Evolutionary conservation across 2,113 vertebrate species (phyloP), one percentile per base, ranked within the genome.

Genomic region (Cyrtonyx montezumae): DNA sequence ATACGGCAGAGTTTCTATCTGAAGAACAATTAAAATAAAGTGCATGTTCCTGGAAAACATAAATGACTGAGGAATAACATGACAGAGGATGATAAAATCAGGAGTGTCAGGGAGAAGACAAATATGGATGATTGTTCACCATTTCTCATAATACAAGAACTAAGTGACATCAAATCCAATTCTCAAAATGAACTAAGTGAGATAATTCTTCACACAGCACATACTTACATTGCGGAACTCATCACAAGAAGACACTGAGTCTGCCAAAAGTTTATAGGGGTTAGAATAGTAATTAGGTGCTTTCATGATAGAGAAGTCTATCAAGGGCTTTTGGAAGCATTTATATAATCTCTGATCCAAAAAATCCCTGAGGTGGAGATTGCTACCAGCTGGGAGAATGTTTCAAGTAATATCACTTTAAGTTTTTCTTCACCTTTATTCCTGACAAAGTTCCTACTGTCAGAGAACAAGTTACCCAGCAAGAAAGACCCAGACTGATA

Each of bases 291-390:
- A 88, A 32, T 77, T 53, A 58, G 12, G 40, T 45, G 37, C 10
- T 58, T 67, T n/a, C 18, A 36, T 78, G 92, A 84, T 79, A 78
- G 83, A 85, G 36, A 81, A 81, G 73, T 68, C 43, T 74, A 89
- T 76, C 84, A 88, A 49, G 68, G 32, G 34, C 34, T 76, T 28
- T 17, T 92, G 66, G 66, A 89, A 84, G 59, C 0, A 0, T 69
- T 85, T 58, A 9, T 51, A 17, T 21, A 26, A 58, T 36, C 49
- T 67, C 61, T 45, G 83, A 93, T 20, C 76, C 79, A 49, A 84
- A 71, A 89, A 70, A 58, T 21, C 79, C 68, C 88, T 5, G 34
- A 63, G 77, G 88, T 59, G 90, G 40, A 2, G 9, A 28, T n/a
- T n/a, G 19, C 59, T 79, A 48, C 30, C 67, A 51, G 71, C 11